These are phyloP conservation scores for Anarhynchus alexandrinus DNA, from an alignment of 2,113 vertebrate genomes.

Conservation along the genomic window DNA sequence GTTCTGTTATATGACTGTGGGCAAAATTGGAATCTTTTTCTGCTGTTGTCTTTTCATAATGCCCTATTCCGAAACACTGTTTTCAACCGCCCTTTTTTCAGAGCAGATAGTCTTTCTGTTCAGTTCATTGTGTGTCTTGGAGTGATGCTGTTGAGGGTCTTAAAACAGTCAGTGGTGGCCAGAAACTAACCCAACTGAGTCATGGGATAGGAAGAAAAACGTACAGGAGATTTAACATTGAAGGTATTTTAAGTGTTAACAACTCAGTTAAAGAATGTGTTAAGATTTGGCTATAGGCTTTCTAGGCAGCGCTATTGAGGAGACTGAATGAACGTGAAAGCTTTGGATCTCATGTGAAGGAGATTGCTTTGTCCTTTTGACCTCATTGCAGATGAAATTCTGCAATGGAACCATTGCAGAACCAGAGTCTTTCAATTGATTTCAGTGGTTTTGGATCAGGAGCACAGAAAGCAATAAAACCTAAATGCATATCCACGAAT, in stretches of 20 bases:
- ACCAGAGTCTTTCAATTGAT: not conserved
- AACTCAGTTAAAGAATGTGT: not conserved
- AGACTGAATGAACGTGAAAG: not conserved
- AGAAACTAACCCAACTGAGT: not conserved
- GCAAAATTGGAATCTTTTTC: not conserved
- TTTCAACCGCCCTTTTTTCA: not conserved
- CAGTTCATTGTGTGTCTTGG: not conserved
- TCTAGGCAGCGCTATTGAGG: not conserved
- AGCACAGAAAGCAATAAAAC: not conserved
- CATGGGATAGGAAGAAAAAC: not conserved
- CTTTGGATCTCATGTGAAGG: not conserved
- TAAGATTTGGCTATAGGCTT: not conserved
- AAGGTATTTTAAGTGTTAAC: not conserved
- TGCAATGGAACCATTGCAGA: not conserved
- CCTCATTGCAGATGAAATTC: not conserved
- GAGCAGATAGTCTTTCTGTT: not conserved
- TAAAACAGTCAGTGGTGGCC: not conserved
- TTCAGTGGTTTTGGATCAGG: not conserved
- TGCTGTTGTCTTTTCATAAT: not conserved
- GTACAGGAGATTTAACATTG: not conserved
- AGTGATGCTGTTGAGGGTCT: not conserved
- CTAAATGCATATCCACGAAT: not conserved
- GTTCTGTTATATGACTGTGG: not conserved
- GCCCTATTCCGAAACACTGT: not conserved
- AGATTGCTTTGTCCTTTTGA: not conserved